Base-by-base conservation (phyloP, 1,140 invertebrate genomes). In the Lepidurus packardi region DNA sequence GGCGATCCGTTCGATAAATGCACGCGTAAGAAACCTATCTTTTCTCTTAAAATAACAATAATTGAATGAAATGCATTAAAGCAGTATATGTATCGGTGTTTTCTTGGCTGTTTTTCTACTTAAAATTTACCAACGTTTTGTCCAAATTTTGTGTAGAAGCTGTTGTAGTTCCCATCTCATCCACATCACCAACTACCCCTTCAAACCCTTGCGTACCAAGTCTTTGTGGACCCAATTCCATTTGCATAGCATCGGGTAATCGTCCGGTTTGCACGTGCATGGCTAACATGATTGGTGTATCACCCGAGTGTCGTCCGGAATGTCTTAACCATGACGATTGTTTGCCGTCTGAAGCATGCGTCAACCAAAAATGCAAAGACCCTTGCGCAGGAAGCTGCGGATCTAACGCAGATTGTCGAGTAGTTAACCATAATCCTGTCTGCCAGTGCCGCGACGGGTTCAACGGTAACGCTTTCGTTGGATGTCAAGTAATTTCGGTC, bases 1-100 rank as follows among this genome's bases (percentile, higher is more conserved):
- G 93, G 93, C 74, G 91, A 94, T 90, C 92, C 93, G 47, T 93
- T 93, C 84, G 87, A 88, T 79, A 92, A 91, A 73, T 96, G 94
- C 88, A 80, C 76, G 34, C 79, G 34, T 34, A 34, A 34, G 34
- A 34, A 34, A 34, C 34, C 34, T 34, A 34, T 34, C 3, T 34
- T 34, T 34, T 34, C 34, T 34, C 34, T 34, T 34, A 34, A 34
- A 34, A 34, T 34, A 34, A 34, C 34, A 34, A 34, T 34, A 34
- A 34, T 34, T 4, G 34, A 34, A 34, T 34, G 34, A 34, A 34
- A 3, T 34, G 25, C 25, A 2, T 34, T 34, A 34, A 34, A 34
- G 25, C 25, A 2, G 4, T 4, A 34, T 34, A 34, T 34, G 3
- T 34, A 0, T 34, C 34, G 34, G 34, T 34, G 34, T 34, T 34